phyloP scores from a whole-genome alignment of 2,113 vertebrate species.

The Uria aalge region DNA sequence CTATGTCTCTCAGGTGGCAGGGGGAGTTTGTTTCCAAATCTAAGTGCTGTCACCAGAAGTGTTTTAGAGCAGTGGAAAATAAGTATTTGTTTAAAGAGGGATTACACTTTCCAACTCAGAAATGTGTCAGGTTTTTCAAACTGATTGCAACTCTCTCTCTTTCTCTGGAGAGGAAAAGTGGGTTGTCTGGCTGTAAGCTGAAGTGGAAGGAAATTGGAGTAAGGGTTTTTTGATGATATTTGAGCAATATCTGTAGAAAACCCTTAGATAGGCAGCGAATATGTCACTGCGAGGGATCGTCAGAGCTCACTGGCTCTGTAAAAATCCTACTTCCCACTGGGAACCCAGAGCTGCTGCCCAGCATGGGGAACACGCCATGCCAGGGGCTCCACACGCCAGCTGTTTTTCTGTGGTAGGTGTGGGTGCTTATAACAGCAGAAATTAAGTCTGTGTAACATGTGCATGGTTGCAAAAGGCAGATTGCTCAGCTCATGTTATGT shows the following conservation, averaged over 20 bases:
- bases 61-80: neutral
- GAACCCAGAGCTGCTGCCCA: neutral
- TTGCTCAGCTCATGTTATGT: neutral
- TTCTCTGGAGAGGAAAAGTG: neutral
- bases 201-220: neutral
- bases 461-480: neutral
- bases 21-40: neutral
- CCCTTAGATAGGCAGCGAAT: neutral
- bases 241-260: neutral
- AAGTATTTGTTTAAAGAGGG: constrained; percentile 18
- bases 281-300: neutral
- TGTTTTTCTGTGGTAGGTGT: neutral
- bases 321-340: neutral
- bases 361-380: rapidly evolving
- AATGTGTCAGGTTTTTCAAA: neutral
- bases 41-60: neutral
- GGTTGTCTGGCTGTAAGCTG: neutral
- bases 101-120: neutral
- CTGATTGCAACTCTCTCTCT: neutral
- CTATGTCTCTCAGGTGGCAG: neutral
- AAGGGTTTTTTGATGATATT: neutral
- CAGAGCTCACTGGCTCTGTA: neutral
- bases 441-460: neutral
- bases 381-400: neutral
- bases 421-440: neutral